These are phyloP conservation scores for Euzetes globulus DNA, from an alignment of 2,888 invertebrate genomes.

Conservation along the genomic window DNA sequence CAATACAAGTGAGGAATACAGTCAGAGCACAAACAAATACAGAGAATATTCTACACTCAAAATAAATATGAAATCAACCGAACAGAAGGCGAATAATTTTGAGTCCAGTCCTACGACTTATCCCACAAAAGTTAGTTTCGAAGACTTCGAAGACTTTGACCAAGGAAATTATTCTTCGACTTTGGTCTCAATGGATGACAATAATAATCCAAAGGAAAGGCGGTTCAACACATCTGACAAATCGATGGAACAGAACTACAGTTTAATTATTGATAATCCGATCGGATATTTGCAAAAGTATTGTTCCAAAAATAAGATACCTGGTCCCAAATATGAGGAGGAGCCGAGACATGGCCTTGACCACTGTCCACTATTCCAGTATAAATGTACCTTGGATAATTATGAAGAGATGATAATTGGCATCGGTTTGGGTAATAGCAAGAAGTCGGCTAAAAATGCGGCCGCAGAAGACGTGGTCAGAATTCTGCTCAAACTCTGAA, in stretches of 20 bases:
- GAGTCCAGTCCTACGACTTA: not conserved
- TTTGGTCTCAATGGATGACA: not conserved
- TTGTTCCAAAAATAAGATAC: not conserved
- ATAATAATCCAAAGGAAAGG: not conserved
- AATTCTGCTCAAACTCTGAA: not conserved
- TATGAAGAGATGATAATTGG: not conserved
- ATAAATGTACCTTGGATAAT: not conserved
- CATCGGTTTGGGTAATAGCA: not conserved
- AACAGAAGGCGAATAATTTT: not conserved
- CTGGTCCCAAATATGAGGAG: not conserved
- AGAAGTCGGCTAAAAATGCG: not conserved
- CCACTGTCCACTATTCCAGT: not conserved
- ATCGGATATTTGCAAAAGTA: not conserved
- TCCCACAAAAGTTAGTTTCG: not conserved
- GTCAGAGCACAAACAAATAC: not conserved
- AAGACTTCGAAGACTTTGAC: not conserved
- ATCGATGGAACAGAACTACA: not conserved
- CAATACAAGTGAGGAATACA: not conserved
- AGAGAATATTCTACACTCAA: not conserved
- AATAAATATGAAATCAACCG: not conserved
- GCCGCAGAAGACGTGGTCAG: not conserved
- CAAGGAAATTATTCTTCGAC: not conserved
- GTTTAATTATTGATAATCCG: not conserved
- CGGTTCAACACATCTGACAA: not conserved
- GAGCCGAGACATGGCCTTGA: not conserved